Evolutionary conservation across 1,140 invertebrate genomes (phyloP).

Genomic region (Euwallacea fornicatus): DNA sequence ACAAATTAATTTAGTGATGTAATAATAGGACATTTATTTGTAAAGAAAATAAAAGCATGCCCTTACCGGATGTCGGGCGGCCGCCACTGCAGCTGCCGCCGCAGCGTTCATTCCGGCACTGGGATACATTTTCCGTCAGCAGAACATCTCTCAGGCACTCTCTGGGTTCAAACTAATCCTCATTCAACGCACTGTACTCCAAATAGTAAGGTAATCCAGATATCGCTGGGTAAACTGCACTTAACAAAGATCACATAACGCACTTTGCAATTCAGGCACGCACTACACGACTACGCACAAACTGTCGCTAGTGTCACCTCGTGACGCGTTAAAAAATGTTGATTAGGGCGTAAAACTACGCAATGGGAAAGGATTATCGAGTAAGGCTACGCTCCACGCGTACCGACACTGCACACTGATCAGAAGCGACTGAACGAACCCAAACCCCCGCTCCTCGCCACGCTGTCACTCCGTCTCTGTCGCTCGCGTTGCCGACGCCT

Average conservation of each 20-base stretch:
- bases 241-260: conserved; percentile 1
- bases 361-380: too few relatives aligned
- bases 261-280: background rate
- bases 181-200: conserved; percentile 2
- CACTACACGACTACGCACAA: too few relatives aligned
- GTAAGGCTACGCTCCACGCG: conserved; percentile 6
- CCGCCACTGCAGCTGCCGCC: conserved; percentile 62
- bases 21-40: too few relatives aligned
- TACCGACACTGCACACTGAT: conserved; percentile 40
- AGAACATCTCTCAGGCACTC: conserved; percentile 41
- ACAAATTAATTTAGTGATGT: too few relatives aligned
- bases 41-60: background rate
- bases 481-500: conserved; percentile 34
- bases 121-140: conserved; percentile 59
- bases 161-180: too few relatives aligned
- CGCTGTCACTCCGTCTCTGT: conserved; percentile 16
- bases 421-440: conserved; percentile 45
- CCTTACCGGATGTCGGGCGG: conserved; percentile 62
- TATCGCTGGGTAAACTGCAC: background rate
- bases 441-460: conserved; percentile 24
- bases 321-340: too few relatives aligned
- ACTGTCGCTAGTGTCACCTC: too few relatives aligned
- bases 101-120: conserved; percentile 63
- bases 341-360: too few relatives aligned
- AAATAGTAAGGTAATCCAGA: background rate